Conservation (phyloP, 2,888 invertebrate species). For the Melolontha melolontha region DNA sequence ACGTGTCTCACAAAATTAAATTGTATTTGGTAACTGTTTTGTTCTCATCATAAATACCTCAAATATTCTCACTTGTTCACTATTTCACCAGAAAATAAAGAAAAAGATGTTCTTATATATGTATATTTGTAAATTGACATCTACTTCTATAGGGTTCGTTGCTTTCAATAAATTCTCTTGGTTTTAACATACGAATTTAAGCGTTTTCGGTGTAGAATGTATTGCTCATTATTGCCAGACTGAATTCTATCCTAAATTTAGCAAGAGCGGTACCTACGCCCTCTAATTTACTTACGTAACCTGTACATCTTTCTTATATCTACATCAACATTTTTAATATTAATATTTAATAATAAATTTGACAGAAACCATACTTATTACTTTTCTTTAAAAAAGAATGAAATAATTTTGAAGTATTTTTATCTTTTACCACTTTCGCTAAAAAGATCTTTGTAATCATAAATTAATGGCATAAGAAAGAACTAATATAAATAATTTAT, state of each 20-base stretch:
- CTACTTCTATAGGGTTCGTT: slow-evolving; percentile 59
- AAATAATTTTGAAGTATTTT: too few species aligned
- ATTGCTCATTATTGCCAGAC: slow-evolving; percentile 64
- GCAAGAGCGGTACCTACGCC: slow-evolving; percentile 32
- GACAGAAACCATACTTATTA: too few species aligned
- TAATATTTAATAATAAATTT: too few species aligned
- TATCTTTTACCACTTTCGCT: too few species aligned
- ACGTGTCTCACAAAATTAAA: slow-evolving; percentile 25
- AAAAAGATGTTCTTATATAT: slow-evolving; percentile 15
- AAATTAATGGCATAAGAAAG: too few species aligned
- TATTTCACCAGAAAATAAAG: slow-evolving; percentile 27
- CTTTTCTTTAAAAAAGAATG: too few species aligned
- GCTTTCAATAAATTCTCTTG: slow-evolving; percentile 58
- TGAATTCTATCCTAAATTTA: slow-evolving; percentile 42
- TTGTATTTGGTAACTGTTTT: slow-evolving; percentile 13
- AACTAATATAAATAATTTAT: too few species aligned
- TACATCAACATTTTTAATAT: slow-evolving; percentile 26
- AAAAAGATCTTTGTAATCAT: too few species aligned
- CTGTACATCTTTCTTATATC: slow-evolving; percentile 33
- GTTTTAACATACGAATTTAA: slow-evolving; percentile 59
- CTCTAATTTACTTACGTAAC: slow-evolving; percentile 27
- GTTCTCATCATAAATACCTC: not conserved
- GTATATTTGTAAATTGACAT: slow-evolving; percentile 51
- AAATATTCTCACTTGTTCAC: slow-evolving; percentile 18
- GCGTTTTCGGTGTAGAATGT: slow-evolving; percentile 59